A percentile compares a stretch with the other conserved stretches of the same genome.
These are phyloP conservation scores for Siniperca chuatsi DNA, from an alignment of 2,113 vertebrate species.

Conservation along the genomic window DNA sequence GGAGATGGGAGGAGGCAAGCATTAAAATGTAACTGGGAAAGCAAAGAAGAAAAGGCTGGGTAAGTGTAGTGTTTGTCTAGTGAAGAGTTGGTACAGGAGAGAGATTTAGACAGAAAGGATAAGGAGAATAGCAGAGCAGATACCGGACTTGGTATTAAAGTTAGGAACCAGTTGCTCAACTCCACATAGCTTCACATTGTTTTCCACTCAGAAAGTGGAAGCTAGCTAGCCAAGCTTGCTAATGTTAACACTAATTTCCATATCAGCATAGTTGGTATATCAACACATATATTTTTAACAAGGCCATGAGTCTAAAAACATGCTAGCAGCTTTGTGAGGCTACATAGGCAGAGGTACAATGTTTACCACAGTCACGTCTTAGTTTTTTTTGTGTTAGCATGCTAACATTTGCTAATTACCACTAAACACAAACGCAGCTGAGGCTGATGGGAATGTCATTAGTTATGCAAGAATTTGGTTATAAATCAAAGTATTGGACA, in stretches of 20 bases:
- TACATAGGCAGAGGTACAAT: background rate
- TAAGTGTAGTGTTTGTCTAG: conserved; percentile 21
- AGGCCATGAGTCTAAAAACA: background rate
- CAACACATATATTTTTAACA: background rate
- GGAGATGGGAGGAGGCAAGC: conserved; percentile 17
- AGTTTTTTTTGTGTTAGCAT: background rate
- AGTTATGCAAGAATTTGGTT: too few species aligned
- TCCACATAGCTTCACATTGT: background rate
- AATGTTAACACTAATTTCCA: background rate
- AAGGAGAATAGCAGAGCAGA: conserved; percentile 59
- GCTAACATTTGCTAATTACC: background rate
- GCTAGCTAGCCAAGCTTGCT: background rate
- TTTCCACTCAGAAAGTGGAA: background rate
- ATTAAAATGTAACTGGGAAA: conserved; percentile 23
- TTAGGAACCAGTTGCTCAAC: background rate
- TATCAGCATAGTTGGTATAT: too few species aligned
- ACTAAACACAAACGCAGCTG: background rate
- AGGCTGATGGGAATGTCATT: background rate
- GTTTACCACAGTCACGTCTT: background rate
- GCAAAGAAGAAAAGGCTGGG: conserved; percentile 27
- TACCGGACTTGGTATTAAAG: background rate
- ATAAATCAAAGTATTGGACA: background rate
- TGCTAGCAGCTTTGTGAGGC: background rate
- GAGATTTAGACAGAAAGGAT: background rate
- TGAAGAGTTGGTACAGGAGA: conserved; percentile 2